Percentiles rank a stretch among this genome's conserved stretches.
These are phyloP conservation scores for Berghia stephanieae DNA, from an alignment of 1,140 invertebrate genomes.

Conservation along the genomic window DNA sequence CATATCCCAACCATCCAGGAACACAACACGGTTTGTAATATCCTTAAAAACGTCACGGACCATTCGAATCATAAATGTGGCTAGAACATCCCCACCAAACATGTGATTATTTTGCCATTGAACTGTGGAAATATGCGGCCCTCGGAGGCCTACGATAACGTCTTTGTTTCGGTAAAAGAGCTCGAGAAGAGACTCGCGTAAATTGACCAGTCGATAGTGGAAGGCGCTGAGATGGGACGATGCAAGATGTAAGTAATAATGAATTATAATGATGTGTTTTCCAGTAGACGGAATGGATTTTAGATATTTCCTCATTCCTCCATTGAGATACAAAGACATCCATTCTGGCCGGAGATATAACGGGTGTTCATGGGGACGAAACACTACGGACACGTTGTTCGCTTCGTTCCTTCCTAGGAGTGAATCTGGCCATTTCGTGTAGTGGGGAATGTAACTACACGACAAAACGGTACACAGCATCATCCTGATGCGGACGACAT, in stretches of 20 bases:
- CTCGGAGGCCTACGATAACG: conserved; percentile 5
- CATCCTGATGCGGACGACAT: neutral
- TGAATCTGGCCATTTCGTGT: neutral
- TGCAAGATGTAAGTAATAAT: conserved; percentile 14
- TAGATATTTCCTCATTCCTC: neutral
- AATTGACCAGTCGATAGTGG: neutral
- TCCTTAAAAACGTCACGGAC: neutral
- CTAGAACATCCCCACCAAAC: conserved; percentile 8
- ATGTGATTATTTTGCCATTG: conserved; percentile 3
- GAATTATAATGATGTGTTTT: neutral
- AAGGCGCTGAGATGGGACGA: neutral
- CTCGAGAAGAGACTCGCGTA: neutral
- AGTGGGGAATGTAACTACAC: too few relatives aligned
- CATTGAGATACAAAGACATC: neutral
- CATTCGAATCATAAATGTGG: neutral
- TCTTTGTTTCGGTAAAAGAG: conserved; percentile 4
- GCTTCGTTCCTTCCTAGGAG: neutral
- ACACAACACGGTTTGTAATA: neutral
- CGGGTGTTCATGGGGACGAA: neutral
- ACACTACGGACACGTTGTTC: neutral
- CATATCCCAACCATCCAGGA: conserved; percentile 28
- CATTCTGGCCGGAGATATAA: neutral
- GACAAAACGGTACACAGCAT: too few relatives aligned
- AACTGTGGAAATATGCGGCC: neutral
- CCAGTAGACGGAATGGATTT: neutral